A percentile compares a stretch with the other conserved stretches of the same genome.
Conservation (phyloP, 2,797 vertebrate species). For the Hemitrygon akajei region DNA sequence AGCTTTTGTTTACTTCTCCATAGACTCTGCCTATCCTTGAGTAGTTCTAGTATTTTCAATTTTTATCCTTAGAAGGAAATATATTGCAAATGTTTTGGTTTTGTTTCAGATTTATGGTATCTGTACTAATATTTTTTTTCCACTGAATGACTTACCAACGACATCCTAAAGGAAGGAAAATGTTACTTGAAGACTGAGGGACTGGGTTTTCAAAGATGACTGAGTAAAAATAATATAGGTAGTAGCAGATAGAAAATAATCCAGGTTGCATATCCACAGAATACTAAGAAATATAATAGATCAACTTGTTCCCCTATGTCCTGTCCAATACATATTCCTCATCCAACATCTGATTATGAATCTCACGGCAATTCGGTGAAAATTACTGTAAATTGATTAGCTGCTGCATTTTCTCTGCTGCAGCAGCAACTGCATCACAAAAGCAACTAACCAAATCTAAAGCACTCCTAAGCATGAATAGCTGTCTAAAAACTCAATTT, state of each 20-base stretch:
- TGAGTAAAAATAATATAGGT: background rate
- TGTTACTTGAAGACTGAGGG: background rate
- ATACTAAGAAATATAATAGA: background rate
- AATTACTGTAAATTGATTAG: background rate
- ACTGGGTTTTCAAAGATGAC: background rate
- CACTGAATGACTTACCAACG: background rate
- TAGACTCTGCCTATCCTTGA: no score
- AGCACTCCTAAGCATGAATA: background rate
- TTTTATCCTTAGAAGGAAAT: no score
- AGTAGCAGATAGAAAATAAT: background rate
- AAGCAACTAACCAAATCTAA: background rate
- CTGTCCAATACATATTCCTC: background rate
- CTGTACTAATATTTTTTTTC: no score
- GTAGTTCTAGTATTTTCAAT: no score
- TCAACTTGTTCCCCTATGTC: background rate
- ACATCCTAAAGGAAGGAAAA: background rate
- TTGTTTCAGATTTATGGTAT: no score
- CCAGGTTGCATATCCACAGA: background rate
- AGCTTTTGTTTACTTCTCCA: no score
- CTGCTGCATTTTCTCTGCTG: background rate
- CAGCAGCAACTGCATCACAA: background rate
- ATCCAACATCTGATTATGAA: background rate
- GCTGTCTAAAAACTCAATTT: background rate
- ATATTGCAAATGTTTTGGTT: no score
- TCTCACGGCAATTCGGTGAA: background rate